phyloP scores from a whole-genome alignment of 1,140 invertebrate genomes.

The Arctopsyche grandis region DNA sequence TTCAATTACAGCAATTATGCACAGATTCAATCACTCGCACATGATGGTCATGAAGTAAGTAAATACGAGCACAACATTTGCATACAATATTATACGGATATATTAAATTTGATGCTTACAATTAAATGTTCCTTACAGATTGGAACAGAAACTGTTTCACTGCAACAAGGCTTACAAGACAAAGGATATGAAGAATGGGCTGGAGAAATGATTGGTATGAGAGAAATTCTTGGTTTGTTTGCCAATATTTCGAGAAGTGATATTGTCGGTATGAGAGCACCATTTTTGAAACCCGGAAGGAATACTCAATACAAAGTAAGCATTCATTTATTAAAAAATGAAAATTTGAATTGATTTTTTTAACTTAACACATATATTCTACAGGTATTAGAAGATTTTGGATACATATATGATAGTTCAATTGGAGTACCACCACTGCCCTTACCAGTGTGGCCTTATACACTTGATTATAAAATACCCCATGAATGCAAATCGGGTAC shows the following conservation, averaged over 20 bases:
- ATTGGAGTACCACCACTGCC: slow-evolving; percentile 84
- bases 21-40: slow-evolving; percentile 88
- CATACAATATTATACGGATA: slow-evolving; percentile 8
- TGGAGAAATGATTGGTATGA: slow-evolving; percentile 93
- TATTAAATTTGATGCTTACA: too few species aligned
- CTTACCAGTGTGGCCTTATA: slow-evolving; percentile 94
- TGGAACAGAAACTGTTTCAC: slow-evolving; percentile 87
- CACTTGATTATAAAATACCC: slow-evolving; percentile 89
- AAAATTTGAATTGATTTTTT: neutral
- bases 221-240: slow-evolving; percentile 85
- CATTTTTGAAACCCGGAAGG: slow-evolving; percentile 89
- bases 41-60: slow-evolving; percentile 83
- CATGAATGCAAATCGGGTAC: slow-evolving; percentile 93
- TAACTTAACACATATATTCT: neutral
- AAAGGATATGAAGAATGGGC: slow-evolving; percentile 92
- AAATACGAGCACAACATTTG: too few species aligned
- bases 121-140: slow-evolving; percentile 66
- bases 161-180: slow-evolving; percentile 85
- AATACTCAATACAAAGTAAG: slow-evolving; percentile 91
- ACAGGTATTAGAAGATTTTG: slow-evolving; percentile 88
- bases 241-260: slow-evolving; percentile 84
- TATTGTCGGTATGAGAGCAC: slow-evolving; percentile 88
- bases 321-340: slow-evolving; percentile 43
- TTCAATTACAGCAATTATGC: slow-evolving; percentile 84
- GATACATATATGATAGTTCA: slow-evolving; percentile 92